Evolutionary conservation across 2,888 invertebrate genomes (phyloP).

Genomic region (Gymnosoma rotundatum): DNA sequence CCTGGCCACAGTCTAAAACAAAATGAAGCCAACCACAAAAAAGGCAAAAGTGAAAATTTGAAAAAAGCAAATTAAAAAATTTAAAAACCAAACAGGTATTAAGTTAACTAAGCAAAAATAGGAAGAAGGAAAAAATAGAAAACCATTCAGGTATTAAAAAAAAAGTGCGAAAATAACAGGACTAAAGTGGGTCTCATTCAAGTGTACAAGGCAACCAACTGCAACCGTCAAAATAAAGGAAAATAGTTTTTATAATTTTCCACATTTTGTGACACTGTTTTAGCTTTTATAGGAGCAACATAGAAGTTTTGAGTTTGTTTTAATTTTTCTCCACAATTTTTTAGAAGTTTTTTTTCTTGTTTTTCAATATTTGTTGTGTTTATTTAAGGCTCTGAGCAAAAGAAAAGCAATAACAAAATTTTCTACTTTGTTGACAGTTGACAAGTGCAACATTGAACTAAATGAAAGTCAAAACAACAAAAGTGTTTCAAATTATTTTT

Average conservation of each 20-base stretch:
- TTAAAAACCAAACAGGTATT: not conserved
- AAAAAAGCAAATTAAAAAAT: not conserved
- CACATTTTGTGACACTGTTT: constrained; percentile 22
- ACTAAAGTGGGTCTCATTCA: constrained; percentile 1
- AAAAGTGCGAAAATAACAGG: constrained; percentile 19
- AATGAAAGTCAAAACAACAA: constrained; percentile 60
- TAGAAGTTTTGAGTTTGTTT: constrained; percentile 42
- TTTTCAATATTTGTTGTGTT: constrained; percentile 23
- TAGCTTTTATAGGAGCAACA: not conserved
- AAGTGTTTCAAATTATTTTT: constrained; percentile 33
- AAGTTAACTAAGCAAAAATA: not conserved
- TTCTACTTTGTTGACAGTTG: constrained; percentile 59
- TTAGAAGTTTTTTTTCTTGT: not conserved
- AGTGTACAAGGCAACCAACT: not conserved
- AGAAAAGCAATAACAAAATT: constrained; percentile 25
- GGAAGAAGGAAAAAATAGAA: not conserved
- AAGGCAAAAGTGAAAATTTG: constrained; percentile 11
- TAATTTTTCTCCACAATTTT: constrained; percentile 40
- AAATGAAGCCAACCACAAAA: constrained; percentile 10
- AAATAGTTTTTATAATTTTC: not conserved
- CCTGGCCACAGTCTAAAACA: constrained; percentile 24
- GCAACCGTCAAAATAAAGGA: no score
- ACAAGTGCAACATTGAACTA: constrained; percentile 66
- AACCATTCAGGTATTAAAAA: not conserved
- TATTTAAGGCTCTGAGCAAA: constrained; percentile 39